Base-by-base conservation (phyloP, 92 coral and sea anemone species). In the Ricordea florida region DNA sequence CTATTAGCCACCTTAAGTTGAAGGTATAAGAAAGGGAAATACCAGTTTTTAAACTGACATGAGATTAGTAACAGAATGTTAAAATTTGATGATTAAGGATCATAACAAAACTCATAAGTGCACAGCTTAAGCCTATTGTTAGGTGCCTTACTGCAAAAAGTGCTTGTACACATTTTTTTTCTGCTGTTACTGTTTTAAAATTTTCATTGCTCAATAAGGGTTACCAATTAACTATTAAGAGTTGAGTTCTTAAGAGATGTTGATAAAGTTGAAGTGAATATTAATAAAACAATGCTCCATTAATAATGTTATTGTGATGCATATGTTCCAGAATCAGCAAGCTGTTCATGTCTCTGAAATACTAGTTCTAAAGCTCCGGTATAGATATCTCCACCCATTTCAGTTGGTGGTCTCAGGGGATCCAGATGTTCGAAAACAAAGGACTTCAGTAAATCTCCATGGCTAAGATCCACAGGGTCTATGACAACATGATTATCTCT, bases 311-410 rank as follows among this genome's bases (percentile, higher is more conserved):
- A 34, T 59, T 59, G 47, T 59, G 45, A 17, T 32, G 23, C 45
- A 59, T 59, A 10, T 57, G 24, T 57, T 57, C 43, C 26, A 57
- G 64, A 30, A 57, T 57, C 64, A 57, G 41, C 46, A 59, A 59
- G 46, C 37, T 35, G 46, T 59, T 59, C 66, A 59, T 20, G 66
- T 59, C 66, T 59, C 47, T 34, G 66, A 34, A 33, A 59, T 34
- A 45, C 53, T 31, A 78, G 53, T 28, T 57, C 42, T 31, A 67
- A 48, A 49, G 74, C 84, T 31, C 40, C 66, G 31, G 56, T 28
- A 37, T 68, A 79, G 29, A 79, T 45, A 37, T 79, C 79, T 29
- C 68, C 53, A 35, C 79, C 72, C 55, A 79, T 32, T 31, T 79
- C 49, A 28, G 43, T 69, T 7, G 85, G 69, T 28, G 55, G 68